Evolutionary conservation across 2,113 vertebrate species (phyloP), one percentile per base, ranked within the genome.

Genomic region (Herpetotheres cachinnans): DNA sequence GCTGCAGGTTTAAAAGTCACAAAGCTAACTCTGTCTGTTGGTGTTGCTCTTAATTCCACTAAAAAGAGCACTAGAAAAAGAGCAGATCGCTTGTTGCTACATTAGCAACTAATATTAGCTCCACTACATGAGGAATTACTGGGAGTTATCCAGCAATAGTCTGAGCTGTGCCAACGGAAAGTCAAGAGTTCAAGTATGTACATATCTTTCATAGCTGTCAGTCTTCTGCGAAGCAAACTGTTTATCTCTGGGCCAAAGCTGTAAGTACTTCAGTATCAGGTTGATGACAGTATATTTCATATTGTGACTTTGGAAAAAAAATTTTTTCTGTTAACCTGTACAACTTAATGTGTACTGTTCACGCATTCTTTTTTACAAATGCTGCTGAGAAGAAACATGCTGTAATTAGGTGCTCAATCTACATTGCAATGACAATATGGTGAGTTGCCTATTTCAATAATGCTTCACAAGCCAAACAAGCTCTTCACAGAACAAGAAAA

Each of bases 141-240:
- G 93, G 89, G 94, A 91, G 77, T 71, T 91, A 88, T 91, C 96
- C 94, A 95, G 82, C 80, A 76, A 59, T 58, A 93, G 67, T 50
- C 84, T 85, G 81, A 84, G 93, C 61, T 82, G 67, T 96, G 97
- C 95, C 96, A 97, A 83, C 12, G 62, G 63, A 30, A 94, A 96
- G 95, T 95, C 87, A 96, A 70, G 73, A 94, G 97, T 97, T 97
- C 91, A 93, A 73, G 58, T 79, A 86, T 3, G 20, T 93, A 95
- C 21, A 3, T 74, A 88, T 83, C 82, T 84, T 87, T 84, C 71
- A 58, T 67, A 91, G 92, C 77, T 96, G 91, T 95, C 86, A 70
- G 54, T 95, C 90, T 91, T 63, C 11, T 32, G 47, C 61, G 54
- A 1, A 36, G 61, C 46, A 50, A 66, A 85, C 56, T 81, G 70